Percentiles rank a stretch among this genome's conserved stretches.
phyloP scores from a whole-genome alignment of 2,888 invertebrate species.

The Ectemnius continuus region DNA sequence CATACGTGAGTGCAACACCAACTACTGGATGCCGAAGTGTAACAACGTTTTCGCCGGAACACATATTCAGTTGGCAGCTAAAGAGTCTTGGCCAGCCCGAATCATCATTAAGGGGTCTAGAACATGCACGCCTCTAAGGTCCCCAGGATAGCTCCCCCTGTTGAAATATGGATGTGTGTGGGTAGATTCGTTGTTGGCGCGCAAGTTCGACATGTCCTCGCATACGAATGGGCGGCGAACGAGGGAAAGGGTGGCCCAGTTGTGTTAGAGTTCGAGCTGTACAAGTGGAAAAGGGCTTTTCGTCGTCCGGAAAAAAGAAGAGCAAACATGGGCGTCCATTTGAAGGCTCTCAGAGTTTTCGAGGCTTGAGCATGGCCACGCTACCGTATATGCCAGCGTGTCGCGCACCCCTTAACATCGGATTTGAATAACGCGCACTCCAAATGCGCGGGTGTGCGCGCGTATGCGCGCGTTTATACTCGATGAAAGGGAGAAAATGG shows the following conservation, averaged over 20 bases:
- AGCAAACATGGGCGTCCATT: constrained; percentile 50
- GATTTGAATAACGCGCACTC: constrained; percentile 45
- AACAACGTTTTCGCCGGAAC: constrained; percentile 44
- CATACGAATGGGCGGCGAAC: constrained; percentile 63
- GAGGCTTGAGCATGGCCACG: constrained; percentile 23
- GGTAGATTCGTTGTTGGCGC: constrained; percentile 51
- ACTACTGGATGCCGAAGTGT: constrained; percentile 36
- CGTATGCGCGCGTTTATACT: constrained; percentile 17
- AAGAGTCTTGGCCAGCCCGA: constrained; percentile 49
- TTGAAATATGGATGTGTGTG: no score
- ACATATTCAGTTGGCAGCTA: constrained; percentile 43
- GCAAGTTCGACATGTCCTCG: constrained; percentile 59
- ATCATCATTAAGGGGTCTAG: constrained; percentile 44
- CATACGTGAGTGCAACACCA: constrained; percentile 31
- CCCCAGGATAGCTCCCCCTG: no score
- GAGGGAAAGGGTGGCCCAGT: constrained; percentile 35
- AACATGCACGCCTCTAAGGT: constrained; percentile 18
- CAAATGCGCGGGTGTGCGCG: constrained; percentile 23
- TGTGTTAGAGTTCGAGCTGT: constrained; percentile 44
- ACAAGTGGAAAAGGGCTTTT: constrained; percentile 47
- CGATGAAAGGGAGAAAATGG: neutral
- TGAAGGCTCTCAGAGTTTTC: constrained; percentile 43
- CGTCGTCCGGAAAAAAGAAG: constrained; percentile 39
- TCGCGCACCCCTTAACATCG: constrained; percentile 2
- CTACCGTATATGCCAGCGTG: neutral